Evolutionary conservation across 2,113 vertebrate genomes (phyloP).

Genomic region (Paracanthobrama guichenoti): DNA sequence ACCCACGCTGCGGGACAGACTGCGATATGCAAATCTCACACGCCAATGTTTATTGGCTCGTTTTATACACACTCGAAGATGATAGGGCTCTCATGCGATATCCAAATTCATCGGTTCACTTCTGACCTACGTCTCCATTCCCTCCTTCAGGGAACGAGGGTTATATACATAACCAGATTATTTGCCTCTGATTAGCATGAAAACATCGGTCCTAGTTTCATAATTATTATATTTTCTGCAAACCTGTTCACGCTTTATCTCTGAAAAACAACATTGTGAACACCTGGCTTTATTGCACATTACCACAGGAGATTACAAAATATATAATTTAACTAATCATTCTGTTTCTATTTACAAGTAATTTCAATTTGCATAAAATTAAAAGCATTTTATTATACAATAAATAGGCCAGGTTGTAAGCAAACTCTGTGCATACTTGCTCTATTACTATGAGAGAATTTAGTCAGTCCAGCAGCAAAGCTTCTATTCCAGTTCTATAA

Average conservation of each 20-base stretch:
- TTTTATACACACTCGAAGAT: too few relatives aligned
- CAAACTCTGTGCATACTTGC: not conserved
- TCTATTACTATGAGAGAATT: not conserved
- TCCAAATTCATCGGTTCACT: too few relatives aligned
- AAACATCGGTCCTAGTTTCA: constrained; percentile 7
- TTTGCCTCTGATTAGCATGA: not conserved
- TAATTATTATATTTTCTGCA: constrained; percentile 8
- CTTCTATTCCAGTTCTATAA: constrained; percentile 2
- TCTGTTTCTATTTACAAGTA: not conserved
- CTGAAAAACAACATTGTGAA: not conserved
- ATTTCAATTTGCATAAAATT: not conserved
- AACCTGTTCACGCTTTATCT: not conserved
- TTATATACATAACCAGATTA: not conserved
- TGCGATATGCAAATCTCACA: too few relatives aligned
- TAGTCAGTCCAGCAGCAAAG: not conserved
- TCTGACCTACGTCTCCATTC: too few relatives aligned
- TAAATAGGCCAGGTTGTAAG: not conserved
- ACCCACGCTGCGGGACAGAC: too few relatives aligned
- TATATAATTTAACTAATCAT: not conserved
- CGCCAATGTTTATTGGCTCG: too few relatives aligned
- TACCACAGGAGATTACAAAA: not conserved
- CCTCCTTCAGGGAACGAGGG: too few relatives aligned
- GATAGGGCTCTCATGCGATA: too few relatives aligned
- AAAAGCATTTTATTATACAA: not conserved
- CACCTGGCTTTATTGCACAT: not conserved